phyloP scores from a whole-genome alignment of 2,888 invertebrate genomes.

The Ecliptopera silaceata region DNA sequence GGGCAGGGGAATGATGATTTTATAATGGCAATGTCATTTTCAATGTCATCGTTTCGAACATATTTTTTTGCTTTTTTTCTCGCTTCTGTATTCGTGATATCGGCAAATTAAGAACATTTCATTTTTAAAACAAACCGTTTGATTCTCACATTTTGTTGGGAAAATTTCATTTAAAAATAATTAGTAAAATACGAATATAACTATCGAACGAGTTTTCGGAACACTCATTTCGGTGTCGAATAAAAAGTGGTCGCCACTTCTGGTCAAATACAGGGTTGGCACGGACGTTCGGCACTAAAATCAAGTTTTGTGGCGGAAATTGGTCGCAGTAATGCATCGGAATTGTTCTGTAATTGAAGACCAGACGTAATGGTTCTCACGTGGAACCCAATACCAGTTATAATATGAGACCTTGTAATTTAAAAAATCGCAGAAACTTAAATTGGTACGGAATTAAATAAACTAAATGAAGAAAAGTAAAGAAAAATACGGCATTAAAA shows the following conservation, averaged over 20 bases:
- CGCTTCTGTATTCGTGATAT: too few relatives aligned
- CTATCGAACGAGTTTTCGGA: not conserved
- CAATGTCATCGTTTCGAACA: too few relatives aligned
- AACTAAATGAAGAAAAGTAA: too few relatives aligned
- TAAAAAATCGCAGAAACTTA: not conserved
- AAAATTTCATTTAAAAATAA: too few relatives aligned
- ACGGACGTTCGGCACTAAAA: conserved; percentile 32
- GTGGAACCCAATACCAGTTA: conserved; percentile 3
- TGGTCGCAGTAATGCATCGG: conserved; percentile 27
- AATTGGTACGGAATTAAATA: not conserved
- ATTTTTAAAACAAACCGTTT: too few relatives aligned
- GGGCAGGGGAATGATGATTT: too few relatives aligned
- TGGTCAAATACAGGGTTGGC: conserved; percentile 11
- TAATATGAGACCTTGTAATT: not conserved
- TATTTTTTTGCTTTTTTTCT: too few relatives aligned
- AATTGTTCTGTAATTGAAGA: conserved; percentile 30
- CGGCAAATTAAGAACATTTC: too few relatives aligned
- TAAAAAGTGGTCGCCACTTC: conserved; percentile 16
- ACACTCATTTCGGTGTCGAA: not conserved
- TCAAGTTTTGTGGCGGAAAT: conserved; percentile 35
- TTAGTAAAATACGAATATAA: not conserved
- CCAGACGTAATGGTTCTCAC: conserved; percentile 16
- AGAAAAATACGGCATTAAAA: too few relatives aligned
- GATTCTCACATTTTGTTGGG: too few relatives aligned
- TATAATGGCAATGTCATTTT: too few relatives aligned